phyloP scores from a whole-genome alignment of 1,140 invertebrate species.

The Colletes gigas region DNA sequence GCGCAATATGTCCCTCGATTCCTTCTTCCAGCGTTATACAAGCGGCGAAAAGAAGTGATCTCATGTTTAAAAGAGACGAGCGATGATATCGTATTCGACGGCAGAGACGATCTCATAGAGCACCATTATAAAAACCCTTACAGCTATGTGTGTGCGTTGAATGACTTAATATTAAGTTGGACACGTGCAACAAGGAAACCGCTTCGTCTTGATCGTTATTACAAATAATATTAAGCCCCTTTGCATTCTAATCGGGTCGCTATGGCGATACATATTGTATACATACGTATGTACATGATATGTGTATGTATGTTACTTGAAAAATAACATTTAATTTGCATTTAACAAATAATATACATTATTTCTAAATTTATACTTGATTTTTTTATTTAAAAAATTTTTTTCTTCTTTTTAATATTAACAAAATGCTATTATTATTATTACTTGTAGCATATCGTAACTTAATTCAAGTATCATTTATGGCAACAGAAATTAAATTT shows the following conservation, averaged over 20 bases:
- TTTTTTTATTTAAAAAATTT: too few relatives aligned
- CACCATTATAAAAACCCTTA: slow-evolving; percentile 75
- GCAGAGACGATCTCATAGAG: slow-evolving; percentile 59
- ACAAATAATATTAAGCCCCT: background rate
- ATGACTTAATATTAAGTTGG: slow-evolving; percentile 69
- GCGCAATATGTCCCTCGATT: slow-evolving; percentile 3
- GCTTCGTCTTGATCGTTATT: background rate
- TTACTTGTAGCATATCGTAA: too few relatives aligned
- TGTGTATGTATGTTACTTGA: too few relatives aligned
- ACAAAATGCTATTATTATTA: too few relatives aligned
- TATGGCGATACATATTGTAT: background rate
- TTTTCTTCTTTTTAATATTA: too few relatives aligned
- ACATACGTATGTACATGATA: background rate
- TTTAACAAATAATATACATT: too few relatives aligned
- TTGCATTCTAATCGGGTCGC: background rate
- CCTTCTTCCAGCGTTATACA: slow-evolving; percentile 1
- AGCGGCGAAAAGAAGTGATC: slow-evolving; percentile 4
- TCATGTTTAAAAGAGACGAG: slow-evolving; percentile 25
- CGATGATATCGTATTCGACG: slow-evolving; percentile 42
- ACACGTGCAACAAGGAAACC: slow-evolving; percentile 57
- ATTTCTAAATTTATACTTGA: too few relatives aligned
- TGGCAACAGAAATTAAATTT: too few relatives aligned
- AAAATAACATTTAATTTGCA: too few relatives aligned
- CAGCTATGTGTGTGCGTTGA: slow-evolving; percentile 73
- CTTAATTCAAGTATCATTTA: too few relatives aligned